Evolutionary conservation across 2,113 vertebrate genomes (phyloP), one percentile per base, ranked within the genome.

Genomic region (Pleuronectes platessa): DNA sequence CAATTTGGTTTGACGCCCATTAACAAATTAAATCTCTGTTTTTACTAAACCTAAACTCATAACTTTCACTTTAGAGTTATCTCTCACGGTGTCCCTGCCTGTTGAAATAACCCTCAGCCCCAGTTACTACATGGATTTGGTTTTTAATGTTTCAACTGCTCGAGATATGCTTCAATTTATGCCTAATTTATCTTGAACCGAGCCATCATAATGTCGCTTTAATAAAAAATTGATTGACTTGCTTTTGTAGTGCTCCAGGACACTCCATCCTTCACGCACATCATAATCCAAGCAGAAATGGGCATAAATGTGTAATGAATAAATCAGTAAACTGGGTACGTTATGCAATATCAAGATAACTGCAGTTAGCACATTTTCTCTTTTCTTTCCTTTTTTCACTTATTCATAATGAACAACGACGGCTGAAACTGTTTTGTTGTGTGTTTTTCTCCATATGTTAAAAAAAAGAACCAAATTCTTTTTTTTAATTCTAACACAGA

Each of bases 191-290:
- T 40, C 56, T 56, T n/a, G 45, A 18, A 18, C 45, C 31, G 55
- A 85, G 61, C 24, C 31, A 21, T 61, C 37, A 45, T 59, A 64
- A 69, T 78, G 53, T 79, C 6, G 40, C 42, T 81, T 65, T 18
- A 61, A 79, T 81, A 68, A 74, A 78, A 60, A 63, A 81, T 54
- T 26, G n/a, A 84, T 68, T 86, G 54, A 35, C 65, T 45, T 55
- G 27, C 35, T 47, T 2, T 61, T 79, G 14, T 75, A 47, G 65
- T 55, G 24, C 69, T 72, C 14, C 40, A 27, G 79, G 67, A 67
- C 55, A 74, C 61, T 64, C 74, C 35, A 80, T 81, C 70, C 70
- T 20, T 61, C 49, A 60, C 64, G 49, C 49, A 65, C 42, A 49
- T 65, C 35, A 18, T 71, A 64, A 87, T 88, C 40, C 66, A 62